phyloP scores from a whole-genome alignment of 2,888 invertebrate genomes.

The Silvanus unidentatus region DNA sequence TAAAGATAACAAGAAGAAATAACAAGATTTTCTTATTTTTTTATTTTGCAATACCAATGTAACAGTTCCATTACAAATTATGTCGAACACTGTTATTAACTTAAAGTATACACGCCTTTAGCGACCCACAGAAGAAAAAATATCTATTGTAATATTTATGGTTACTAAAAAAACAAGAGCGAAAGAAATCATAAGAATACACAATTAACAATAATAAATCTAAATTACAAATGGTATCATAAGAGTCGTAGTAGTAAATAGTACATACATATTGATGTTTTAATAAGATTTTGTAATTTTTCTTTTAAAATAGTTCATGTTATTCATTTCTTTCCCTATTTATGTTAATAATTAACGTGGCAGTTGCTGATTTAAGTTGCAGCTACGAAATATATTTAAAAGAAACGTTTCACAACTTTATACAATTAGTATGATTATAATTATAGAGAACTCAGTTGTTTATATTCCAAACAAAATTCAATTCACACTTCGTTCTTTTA shows the following conservation, averaged over 20 bases:
- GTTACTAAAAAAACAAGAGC: conserved; percentile 28
- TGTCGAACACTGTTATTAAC: conserved; percentile 38
- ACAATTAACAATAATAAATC: conserved; percentile 30
- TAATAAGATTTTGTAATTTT: conserved; percentile 21
- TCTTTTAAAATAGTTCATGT: no score
- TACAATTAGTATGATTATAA: conserved; percentile 6
- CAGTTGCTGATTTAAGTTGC: conserved; percentile 24
- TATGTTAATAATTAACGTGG: conserved; percentile 22
- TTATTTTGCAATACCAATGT: conserved; percentile 35
- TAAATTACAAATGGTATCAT: conserved; percentile 33
- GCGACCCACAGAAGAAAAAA: conserved; percentile 7
- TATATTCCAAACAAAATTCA: no score
- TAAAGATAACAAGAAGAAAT: no score
- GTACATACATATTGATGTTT: conserved; percentile 35
- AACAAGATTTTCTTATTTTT: no score
- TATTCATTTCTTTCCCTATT: not conserved
- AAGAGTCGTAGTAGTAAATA: conserved; percentile 22
- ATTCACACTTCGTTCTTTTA: no score
- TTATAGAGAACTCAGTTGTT: no score
- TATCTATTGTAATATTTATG: conserved; percentile 33
- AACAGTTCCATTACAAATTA: conserved; percentile 38
- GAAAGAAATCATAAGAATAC: conserved; percentile 22
- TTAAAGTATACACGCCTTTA: conserved; percentile 26
- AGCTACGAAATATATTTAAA: conserved; percentile 22
- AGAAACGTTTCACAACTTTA: conserved; percentile 15